Evolutionary conservation across 1,140 invertebrate genomes (phyloP).

Genomic region (Drosophila ogumai): DNA sequence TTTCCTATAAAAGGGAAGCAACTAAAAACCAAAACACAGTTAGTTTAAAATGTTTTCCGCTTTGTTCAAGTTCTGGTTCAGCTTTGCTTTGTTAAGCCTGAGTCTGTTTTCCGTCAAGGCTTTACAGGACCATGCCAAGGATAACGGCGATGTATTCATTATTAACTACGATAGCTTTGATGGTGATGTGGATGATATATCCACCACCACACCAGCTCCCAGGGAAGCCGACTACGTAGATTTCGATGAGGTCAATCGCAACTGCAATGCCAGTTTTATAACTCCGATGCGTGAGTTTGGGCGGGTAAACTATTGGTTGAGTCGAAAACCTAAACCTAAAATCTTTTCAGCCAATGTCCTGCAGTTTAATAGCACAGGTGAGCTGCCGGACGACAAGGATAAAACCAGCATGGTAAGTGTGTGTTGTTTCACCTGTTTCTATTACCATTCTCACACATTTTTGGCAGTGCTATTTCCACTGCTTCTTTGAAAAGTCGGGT

Average conservation of each 20-base stretch:
- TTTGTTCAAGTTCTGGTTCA: not conserved
- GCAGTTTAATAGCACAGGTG: constrained; percentile 70
- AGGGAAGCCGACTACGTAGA: constrained; percentile 53
- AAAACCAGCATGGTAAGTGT: constrained; percentile 74
- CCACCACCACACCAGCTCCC: constrained; percentile 55
- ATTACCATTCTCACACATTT: not conserved
- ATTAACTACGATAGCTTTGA: constrained; percentile 70
- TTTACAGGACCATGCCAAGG: constrained; percentile 56
- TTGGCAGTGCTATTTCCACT: constrained; percentile 75
- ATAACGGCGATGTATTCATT: constrained; percentile 74
- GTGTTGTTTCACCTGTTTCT: too few species aligned
- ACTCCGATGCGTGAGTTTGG: constrained; percentile 65
- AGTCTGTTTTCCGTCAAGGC: not conserved
- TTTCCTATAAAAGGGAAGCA: constrained; percentile 14
- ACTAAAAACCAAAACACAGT: constrained; percentile 1
- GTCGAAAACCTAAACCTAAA: not conserved
- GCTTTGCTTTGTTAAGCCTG: constrained; percentile 19
- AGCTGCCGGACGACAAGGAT: constrained; percentile 66
- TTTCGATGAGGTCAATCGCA: constrained; percentile 54
- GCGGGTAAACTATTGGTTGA: not conserved
- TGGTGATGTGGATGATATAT: constrained; percentile 70
- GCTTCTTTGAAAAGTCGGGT: constrained; percentile 76
- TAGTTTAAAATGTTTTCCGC: constrained; percentile 42
- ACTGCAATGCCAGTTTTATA: constrained; percentile 76
- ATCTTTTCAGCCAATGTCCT: constrained; percentile 60